Evolutionary conservation across 2,797 vertebrate genomes (phyloP), one percentile per base, ranked within the genome.

Genomic region (Epinephelus awoara): DNA sequence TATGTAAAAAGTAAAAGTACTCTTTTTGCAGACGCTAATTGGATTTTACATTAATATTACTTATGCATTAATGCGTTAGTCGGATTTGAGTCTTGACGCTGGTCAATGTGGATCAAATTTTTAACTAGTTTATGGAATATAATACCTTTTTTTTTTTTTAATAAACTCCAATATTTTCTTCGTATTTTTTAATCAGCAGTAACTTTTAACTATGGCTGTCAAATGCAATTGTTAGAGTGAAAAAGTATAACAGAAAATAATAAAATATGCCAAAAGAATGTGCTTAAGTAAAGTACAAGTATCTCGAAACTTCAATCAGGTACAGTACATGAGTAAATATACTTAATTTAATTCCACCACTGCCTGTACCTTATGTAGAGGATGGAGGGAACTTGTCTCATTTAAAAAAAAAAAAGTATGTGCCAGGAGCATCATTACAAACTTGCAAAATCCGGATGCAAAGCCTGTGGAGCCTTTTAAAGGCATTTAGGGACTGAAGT

Each of bases 401-500:
- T 47, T 12, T 19, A 0, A 1, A 11, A 40, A 58, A 67, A 0
- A 50, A 42, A 0, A 34, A 12, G 57, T 64, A 9, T 59, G 19
- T 0, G 19, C 2, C 19, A 0, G 15, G 13, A 67, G 17, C 12
- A 29, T 46, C 2, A 64, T 58, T 67, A 23, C 14, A 65, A 44
- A 70, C 6, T n/a, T 38, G 2, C 3, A 54, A 18, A 23, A 50
- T n/a, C 13, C 2, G 18, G 67, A 61, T 18, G 12, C 57, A 8
- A 50, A 57, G 0, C 13, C 47, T 10, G 42, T 15, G 13, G 2
- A 73, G 11, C 63, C 11, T 75, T 74, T 85, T 59, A 82, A 64
- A 10, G 50, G 25, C 29, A 79, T 77, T 75, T 13, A 54, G 70
- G 62, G 70, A 71, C 21, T 54, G 21, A 44, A n/a, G 61, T 66